Percentiles rank a stretch among this genome's conserved stretches.
These are phyloP conservation scores for Heliconius hewitsoni DNA, from an alignment of 1,140 invertebrate species.

Conservation along the genomic window DNA sequence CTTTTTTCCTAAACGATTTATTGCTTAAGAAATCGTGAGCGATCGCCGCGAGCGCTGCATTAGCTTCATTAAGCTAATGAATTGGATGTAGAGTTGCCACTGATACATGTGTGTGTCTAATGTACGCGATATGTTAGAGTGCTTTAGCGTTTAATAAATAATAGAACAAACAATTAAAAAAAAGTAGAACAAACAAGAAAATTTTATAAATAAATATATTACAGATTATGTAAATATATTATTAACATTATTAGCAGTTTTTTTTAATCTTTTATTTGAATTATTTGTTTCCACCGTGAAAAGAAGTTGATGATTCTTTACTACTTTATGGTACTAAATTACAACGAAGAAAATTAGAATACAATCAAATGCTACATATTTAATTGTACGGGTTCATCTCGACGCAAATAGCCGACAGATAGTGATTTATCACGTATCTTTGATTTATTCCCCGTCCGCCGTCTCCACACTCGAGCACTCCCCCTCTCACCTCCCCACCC, in stretches of 20 bases:
- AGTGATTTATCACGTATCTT: constrained; percentile 24
- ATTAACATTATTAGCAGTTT: too few relatives aligned
- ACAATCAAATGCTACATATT: background rate
- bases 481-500: background rate
- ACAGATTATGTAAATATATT: too few relatives aligned
- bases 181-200: too few relatives aligned
- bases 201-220: too few relatives aligned
- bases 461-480: background rate
- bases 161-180: too few relatives aligned
- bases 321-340: background rate
- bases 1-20: constrained; percentile 33
- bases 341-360: background rate
- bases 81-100: constrained; percentile 4
- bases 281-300: background rate
- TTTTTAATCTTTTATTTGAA: background rate
- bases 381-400: constrained; percentile 11
- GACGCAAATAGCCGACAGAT: background rate
- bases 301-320: background rate
- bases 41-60: constrained; percentile 35
- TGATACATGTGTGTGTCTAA: background rate
- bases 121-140: background rate
- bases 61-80: constrained; percentile 39
- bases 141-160: too few relatives aligned
- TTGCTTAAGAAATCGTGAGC: constrained; percentile 32
- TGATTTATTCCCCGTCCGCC: constrained; percentile 19